Percentiles rank a stretch among this genome's conserved stretches.
Evolutionary conservation across 1,140 invertebrate species (phyloP).

Genomic region (Drosophila ficusphila): DNA sequence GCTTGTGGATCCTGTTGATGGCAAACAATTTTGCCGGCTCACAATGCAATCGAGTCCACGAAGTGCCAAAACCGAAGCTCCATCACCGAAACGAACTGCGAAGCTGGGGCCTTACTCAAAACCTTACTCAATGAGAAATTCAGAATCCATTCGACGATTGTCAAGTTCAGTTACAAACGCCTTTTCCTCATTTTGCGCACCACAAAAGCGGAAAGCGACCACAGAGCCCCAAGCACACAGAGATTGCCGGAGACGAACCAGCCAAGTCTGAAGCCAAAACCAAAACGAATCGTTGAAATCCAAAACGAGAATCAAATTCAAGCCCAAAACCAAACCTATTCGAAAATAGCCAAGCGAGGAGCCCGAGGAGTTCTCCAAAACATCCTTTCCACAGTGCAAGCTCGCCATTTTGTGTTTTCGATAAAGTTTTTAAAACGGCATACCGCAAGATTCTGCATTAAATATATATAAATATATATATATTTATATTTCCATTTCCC

Average conservation of each 20-base stretch:
- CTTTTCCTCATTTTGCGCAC: slow-evolving; percentile 74
- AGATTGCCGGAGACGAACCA: slow-evolving; percentile 31
- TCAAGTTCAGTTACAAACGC: slow-evolving; percentile 76
- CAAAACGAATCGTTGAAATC: slow-evolving; percentile 19
- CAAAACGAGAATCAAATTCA: slow-evolving; percentile 16
- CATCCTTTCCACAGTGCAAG: slow-evolving; percentile 33
- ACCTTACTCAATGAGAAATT: slow-evolving; percentile 82
- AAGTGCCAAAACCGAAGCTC: slow-evolving; percentile 18
- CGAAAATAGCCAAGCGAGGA: slow-evolving; percentile 27
- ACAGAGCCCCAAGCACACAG: slow-evolving; percentile 37
- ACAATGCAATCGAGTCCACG: slow-evolving; percentile 26
- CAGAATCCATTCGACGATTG: slow-evolving; percentile 81
- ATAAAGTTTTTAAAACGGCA: slow-evolving; percentile 21
- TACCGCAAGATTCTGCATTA: slow-evolving; percentile 28
- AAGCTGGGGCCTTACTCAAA: slow-evolving; percentile 37
- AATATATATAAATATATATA: slow-evolving; percentile 3
- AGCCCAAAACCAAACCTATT: not conserved
- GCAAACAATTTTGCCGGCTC: slow-evolving; percentile 49
- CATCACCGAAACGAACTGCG: slow-evolving; percentile 18
- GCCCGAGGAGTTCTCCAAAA: slow-evolving; percentile 23
- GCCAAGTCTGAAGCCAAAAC: slow-evolving; percentile 48
- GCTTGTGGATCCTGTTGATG: slow-evolving; percentile 67
- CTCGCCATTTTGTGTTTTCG: slow-evolving; percentile 44
- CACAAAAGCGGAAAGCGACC: slow-evolving; percentile 54
- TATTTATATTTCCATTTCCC: slow-evolving; percentile 32